A percentile compares a stretch with the other conserved stretches of the same genome.
Conservation (phyloP, 2,888 invertebrate species). For the Leucoma salicis region DNA sequence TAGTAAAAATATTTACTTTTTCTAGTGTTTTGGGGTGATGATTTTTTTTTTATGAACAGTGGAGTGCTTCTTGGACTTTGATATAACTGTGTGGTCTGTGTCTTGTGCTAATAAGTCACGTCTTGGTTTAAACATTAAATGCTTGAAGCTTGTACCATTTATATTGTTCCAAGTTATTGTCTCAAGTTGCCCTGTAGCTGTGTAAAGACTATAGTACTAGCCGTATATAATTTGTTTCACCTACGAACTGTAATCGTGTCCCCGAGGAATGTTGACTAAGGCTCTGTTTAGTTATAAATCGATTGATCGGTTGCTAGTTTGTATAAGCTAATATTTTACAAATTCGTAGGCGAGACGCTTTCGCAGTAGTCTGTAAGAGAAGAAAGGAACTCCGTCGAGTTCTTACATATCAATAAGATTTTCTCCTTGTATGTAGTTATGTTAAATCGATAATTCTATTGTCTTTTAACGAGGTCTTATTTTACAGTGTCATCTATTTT, state of each 20-base stretch:
- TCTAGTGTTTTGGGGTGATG: background rate
- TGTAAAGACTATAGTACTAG: slow-evolving; percentile 16
- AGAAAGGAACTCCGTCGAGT: slow-evolving; percentile 76
- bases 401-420: slow-evolving; percentile 81
- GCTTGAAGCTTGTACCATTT: slow-evolving; percentile 33
- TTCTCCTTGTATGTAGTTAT: slow-evolving; percentile 72
- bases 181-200: background rate
- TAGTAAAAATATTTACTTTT: no score
- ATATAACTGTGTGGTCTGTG: slow-evolving; percentile 35
- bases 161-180: slow-evolving; percentile 15
- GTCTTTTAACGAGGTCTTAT: slow-evolving; percentile 56
- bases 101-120: slow-evolving; percentile 15
- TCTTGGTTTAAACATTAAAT: slow-evolving; percentile 21
- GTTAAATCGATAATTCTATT: slow-evolving; percentile 53
- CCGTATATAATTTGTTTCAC: slow-evolving; percentile 41
- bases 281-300: slow-evolving; percentile 33
- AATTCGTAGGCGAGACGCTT: slow-evolving; percentile 70
- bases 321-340: slow-evolving; percentile 60
- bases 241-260: slow-evolving; percentile 29
- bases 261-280: slow-evolving; percentile 20
- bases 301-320: slow-evolving; percentile 61
- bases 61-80: slow-evolving; percentile 25
- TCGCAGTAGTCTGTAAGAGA: slow-evolving; percentile 71
- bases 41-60: background rate
- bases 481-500: slow-evolving; percentile 66